These are phyloP conservation scores for Bungarus multicinctus DNA, from an alignment of 2,113 vertebrate species.

Conservation along the genomic window DNA sequence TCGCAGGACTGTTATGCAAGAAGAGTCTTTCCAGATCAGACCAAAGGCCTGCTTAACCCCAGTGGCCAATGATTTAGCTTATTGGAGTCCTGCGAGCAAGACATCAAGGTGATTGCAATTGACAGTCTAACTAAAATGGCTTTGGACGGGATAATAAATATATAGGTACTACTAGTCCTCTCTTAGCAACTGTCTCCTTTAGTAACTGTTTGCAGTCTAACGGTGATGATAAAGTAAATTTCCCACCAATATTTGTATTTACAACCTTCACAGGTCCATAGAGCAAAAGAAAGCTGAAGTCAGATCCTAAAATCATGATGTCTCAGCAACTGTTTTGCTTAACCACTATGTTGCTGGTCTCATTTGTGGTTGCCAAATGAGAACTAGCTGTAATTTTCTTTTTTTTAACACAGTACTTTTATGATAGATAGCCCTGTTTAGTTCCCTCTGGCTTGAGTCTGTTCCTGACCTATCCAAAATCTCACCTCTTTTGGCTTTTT, in stretches of 20 bases:
- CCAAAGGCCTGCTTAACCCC: neutral
- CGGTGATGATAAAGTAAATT: neutral
- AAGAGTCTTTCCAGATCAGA: neutral
- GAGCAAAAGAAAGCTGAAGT: neutral
- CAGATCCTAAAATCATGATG: neutral
- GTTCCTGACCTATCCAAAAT: neutral
- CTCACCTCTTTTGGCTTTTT: neutral
- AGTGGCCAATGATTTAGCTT: neutral
- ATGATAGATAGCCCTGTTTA: neutral
- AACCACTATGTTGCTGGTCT: neutral
- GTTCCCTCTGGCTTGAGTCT: neutral
- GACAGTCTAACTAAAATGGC: neutral
- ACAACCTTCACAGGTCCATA: neutral
- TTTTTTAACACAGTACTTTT: neutral
- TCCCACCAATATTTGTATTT: neutral
- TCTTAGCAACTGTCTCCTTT: neutral
- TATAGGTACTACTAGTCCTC: neutral
- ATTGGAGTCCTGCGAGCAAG: neutral
- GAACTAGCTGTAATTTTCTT: neutral
- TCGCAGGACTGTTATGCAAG: too few species aligned
- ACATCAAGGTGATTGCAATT: neutral
- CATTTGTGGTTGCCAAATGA: neutral
- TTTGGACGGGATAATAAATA: neutral
- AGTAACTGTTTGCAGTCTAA: neutral
- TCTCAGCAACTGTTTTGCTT: neutral